Conservation (phyloP, 2,797 vertebrate genomes). For the Hirundo rustica region DNA sequence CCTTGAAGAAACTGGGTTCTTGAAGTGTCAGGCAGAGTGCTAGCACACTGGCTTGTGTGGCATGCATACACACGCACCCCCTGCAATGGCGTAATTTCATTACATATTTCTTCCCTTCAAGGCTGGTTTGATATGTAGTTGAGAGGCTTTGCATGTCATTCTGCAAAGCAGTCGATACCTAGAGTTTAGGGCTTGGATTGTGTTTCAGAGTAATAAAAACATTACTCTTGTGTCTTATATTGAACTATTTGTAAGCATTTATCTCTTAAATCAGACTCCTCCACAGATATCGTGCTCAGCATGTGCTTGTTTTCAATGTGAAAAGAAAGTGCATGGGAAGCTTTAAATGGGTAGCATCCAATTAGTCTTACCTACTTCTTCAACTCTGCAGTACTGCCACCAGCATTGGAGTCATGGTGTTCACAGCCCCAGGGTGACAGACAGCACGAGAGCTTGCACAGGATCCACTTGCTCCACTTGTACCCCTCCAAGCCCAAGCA, state of each 20-base stretch:
- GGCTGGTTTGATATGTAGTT: neutral
- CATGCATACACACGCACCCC: neutral
- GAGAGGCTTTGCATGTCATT: neutral
- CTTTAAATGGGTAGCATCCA: neutral
- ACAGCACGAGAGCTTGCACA: fast-evolving
- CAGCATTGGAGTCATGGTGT: neutral
- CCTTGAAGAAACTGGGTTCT: neutral
- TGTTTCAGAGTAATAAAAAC: neutral
- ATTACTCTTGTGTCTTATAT: neutral
- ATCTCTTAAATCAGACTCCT: neutral
- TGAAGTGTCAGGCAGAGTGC: neutral
- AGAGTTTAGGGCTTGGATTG: neutral
- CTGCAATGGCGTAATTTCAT: neutral
- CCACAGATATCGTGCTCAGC: neutral
- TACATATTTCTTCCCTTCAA: neutral
- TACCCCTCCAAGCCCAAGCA: neutral
- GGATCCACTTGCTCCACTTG: neutral
- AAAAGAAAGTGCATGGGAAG: neutral
- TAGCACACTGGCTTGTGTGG: neutral
- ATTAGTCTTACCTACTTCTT: neutral
- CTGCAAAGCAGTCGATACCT: neutral
- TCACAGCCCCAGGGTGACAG: neutral
- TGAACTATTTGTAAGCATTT: neutral
- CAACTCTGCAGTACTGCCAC: neutral
- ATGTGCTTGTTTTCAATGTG: neutral